Evolutionary conservation across 2,888 invertebrate species (phyloP).

Genomic region (Amblyjoppa proteus): DNA sequence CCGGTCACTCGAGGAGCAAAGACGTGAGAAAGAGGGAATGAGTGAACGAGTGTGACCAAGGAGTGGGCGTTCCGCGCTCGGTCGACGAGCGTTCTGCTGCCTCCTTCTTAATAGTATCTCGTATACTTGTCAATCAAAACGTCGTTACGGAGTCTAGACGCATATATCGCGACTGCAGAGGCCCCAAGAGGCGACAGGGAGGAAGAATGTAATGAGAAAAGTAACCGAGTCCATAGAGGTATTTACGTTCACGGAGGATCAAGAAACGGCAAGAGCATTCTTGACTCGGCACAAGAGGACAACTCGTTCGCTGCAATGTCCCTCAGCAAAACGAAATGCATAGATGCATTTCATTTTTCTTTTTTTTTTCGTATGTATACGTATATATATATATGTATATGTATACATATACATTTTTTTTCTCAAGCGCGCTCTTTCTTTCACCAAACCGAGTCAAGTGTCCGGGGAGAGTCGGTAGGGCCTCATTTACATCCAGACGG

Average conservation of each 20-base stretch:
- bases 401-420: background rate
- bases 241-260: background rate
- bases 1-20: slow-evolving; percentile 14
- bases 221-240: background rate
- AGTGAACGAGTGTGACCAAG: too few relatives aligned
- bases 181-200: slow-evolving; percentile 25
- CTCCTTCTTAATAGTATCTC: slow-evolving; percentile 69
- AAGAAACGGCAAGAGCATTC: background rate
- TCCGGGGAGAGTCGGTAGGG: slow-evolving; percentile 71
- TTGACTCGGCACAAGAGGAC: background rate
- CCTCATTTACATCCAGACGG: slow-evolving; percentile 79
- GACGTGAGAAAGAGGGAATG: slow-evolving; percentile 64
- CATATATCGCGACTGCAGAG: slow-evolving; percentile 71
- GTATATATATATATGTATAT: too few relatives aligned
- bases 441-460: slow-evolving; percentile 76
- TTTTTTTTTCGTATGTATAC: background rate
- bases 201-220: slow-evolving; percentile 15
- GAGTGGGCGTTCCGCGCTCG: slow-evolving; percentile 67
- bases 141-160: slow-evolving; percentile 77
- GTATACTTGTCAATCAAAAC: slow-evolving; percentile 79
- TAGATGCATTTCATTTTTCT: slow-evolving; percentile 43
- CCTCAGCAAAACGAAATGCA: slow-evolving; percentile 39
- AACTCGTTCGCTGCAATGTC: slow-evolving; percentile 5
- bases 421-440: slow-evolving; percentile 62
- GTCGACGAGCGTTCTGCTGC: slow-evolving; percentile 10